Conservation (phyloP, 2,113 vertebrate species). For the Orthonyx spaldingii region DNA sequence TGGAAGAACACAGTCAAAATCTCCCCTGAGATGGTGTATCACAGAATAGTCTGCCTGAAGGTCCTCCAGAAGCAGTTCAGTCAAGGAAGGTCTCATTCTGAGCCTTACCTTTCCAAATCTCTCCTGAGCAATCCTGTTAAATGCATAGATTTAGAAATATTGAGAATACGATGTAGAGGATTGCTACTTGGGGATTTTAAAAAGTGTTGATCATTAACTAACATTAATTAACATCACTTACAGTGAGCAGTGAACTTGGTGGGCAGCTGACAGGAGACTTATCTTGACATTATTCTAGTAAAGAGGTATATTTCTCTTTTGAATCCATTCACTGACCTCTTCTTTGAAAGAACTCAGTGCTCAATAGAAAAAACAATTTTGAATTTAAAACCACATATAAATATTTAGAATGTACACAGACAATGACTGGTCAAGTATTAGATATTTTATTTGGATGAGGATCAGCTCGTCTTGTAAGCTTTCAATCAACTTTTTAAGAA, state of each 20-base stretch:
- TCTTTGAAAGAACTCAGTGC: neutral
- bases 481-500: neutral
- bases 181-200: neutral
- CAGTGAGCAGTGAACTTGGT: conserved; percentile 18
- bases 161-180: neutral
- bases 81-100: neutral
- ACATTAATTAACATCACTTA: neutral
- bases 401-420: neutral
- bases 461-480: neutral
- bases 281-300: conserved; percentile 6
- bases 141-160: conserved; percentile 9
- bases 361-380: neutral
- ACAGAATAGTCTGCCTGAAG: neutral
- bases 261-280: neutral
- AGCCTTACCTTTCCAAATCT: neutral
- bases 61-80: neutral
- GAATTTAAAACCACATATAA: neutral
- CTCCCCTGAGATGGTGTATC: neutral
- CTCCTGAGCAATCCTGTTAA: neutral
- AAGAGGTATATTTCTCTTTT: neutral
- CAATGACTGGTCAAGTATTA: neutral
- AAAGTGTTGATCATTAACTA: neutral
- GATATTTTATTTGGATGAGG: neutral
- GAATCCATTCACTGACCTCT: neutral
- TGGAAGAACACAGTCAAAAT: neutral